Conservation (phyloP, 2,888 invertebrate genomes). For the Pasiphila rectangulata region DNA sequence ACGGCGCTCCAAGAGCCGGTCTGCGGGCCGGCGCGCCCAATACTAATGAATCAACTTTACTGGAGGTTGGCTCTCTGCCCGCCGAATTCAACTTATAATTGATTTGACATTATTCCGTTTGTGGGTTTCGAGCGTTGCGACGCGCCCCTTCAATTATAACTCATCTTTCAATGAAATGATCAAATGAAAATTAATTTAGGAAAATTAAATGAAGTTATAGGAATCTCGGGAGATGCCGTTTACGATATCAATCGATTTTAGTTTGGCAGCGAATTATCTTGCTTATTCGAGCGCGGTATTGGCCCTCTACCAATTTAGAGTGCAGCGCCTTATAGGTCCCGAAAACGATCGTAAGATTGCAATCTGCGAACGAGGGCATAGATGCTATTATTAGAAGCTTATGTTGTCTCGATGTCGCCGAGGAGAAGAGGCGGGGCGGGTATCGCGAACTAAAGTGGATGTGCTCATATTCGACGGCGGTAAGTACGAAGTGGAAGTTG, state of each 20-base stretch:
- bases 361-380: slow-evolving; percentile 20
- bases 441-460: slow-evolving; percentile 18
- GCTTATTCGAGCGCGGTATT: slow-evolving; percentile 23
- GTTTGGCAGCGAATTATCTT: slow-evolving; percentile 24
- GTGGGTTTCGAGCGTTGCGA: slow-evolving; percentile 63
- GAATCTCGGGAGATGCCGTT: slow-evolving; percentile 50
- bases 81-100: slow-evolving; percentile 75
- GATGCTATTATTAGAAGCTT: slow-evolving; percentile 18
- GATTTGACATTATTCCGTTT: slow-evolving; percentile 78
- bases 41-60: slow-evolving; percentile 71
- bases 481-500: slow-evolving; percentile 56
- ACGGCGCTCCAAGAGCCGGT: slow-evolving; percentile 31
- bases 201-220: slow-evolving; percentile 71
- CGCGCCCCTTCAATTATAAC: slow-evolving; percentile 72
- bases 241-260: slow-evolving; percentile 43
- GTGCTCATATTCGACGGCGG: slow-evolving; percentile 44
- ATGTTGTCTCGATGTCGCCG: slow-evolving; percentile 18
- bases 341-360: slow-evolving; percentile 17
- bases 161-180: slow-evolving; percentile 71
- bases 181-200: slow-evolving; percentile 74
- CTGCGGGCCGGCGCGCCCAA: slow-evolving; percentile 49
- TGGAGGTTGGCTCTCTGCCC: slow-evolving; percentile 60
- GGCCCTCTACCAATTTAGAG: slow-evolving; percentile 22
- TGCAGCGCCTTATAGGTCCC: slow-evolving; percentile 16
- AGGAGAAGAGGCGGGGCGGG: slow-evolving; percentile 13